These are phyloP conservation scores for Tachysurus vachellii DNA, from an alignment of 2,113 vertebrate species.

Conservation along the genomic window DNA sequence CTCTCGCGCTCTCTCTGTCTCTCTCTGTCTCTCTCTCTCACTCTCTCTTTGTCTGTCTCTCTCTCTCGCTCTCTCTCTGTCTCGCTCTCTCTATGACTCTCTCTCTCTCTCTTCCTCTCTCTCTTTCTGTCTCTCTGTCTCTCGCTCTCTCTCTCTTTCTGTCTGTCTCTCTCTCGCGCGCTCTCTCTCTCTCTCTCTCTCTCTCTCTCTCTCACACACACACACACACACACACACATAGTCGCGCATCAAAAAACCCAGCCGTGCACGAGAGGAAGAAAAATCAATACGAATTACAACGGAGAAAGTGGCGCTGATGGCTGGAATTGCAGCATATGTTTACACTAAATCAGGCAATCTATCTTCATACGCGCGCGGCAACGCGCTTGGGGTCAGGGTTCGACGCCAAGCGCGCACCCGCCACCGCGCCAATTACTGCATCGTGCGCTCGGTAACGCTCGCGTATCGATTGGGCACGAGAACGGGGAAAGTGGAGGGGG, in stretches of 20 bases:
- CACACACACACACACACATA: neutral
- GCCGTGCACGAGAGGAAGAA: conserved; percentile 54
- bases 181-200: conserved; percentile 36
- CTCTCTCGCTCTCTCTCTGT: neutral
- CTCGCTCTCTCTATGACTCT: neutral
- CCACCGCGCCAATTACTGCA: conserved; percentile 68
- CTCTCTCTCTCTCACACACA: neutral
- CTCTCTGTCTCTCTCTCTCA: neutral
- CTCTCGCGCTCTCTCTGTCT: no score
- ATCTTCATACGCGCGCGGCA: conserved; percentile 77
- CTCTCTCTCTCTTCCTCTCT: conserved; percentile 59
- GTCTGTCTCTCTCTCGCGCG: conserved; percentile 58
- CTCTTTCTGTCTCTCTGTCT: no score
- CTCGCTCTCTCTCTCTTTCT: neutral
- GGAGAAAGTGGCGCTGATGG: conserved; percentile 77
- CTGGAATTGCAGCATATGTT: conserved; percentile 80
- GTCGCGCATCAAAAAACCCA: conserved; percentile 55
- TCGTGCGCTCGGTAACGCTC: conserved; percentile 62
- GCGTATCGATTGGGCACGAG: conserved; percentile 68
- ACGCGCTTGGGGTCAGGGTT: conserved; percentile 70
- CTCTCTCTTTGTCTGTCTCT: conserved; percentile 57
- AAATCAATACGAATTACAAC: conserved; percentile 82
- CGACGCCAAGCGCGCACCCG: conserved; percentile 58
- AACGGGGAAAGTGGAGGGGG: conserved; percentile 35
- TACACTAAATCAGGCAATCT: conserved; percentile 82